These are phyloP conservation scores for Glaucopsyche alexis DNA, from an alignment of 2,888 invertebrate species.

Conservation along the genomic window DNA sequence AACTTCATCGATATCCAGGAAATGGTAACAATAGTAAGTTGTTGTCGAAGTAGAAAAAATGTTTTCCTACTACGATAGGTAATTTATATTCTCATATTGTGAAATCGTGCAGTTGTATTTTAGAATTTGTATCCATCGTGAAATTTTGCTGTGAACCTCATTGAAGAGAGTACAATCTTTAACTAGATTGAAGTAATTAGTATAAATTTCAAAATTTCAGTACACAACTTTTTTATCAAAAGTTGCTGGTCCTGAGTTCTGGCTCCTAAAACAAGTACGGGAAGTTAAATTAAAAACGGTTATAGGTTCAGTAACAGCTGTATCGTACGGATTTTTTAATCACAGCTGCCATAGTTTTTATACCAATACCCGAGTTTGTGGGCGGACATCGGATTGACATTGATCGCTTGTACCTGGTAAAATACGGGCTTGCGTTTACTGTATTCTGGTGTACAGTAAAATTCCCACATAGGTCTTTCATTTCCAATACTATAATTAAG, in stretches of 20 bases:
- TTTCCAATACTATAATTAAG: neutral
- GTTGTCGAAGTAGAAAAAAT: no score
- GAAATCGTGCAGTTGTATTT: no score
- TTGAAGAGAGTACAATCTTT: no score
- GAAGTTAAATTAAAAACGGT: slow-evolving; percentile 10
- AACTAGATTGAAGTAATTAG: no score
- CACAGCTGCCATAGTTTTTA: slow-evolving; percentile 24
- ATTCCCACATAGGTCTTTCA: neutral
- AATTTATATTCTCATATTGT: no score
- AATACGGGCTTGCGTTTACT: slow-evolving; percentile 16
- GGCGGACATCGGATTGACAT: slow-evolving; percentile 26
- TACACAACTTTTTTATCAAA: neutral
- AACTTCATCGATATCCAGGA: slow-evolving; percentile 16
- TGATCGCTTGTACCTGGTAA: slow-evolving; percentile 25
- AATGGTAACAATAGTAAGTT: neutral
- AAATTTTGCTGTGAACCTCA: no score
- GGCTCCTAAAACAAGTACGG: neutral
- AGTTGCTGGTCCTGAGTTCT: neutral
- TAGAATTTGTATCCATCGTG: no score
- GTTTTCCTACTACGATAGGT: no score
- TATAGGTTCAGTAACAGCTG: slow-evolving; percentile 13
- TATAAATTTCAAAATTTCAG: neutral
- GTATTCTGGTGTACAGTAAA: no score
- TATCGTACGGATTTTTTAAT: slow-evolving; percentile 13
- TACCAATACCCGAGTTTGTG: slow-evolving; percentile 23